These are phyloP conservation scores for Uria aalge DNA, from an alignment of 2,113 vertebrate genomes.

Conservation along the genomic window DNA sequence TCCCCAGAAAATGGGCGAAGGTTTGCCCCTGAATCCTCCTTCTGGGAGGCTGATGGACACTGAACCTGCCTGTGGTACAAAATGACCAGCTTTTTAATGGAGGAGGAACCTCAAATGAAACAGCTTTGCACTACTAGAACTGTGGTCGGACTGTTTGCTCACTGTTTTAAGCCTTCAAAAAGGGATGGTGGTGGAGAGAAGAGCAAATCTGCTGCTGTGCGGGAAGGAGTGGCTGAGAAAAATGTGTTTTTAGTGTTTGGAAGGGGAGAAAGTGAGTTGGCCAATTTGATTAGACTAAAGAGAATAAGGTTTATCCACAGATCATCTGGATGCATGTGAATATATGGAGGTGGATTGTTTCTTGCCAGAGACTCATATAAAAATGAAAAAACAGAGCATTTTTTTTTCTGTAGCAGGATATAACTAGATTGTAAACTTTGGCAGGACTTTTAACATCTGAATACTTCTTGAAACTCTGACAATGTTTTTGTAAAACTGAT, in stretches of 20 bases:
- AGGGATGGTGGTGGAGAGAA: not conserved
- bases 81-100: not conserved
- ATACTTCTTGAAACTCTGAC: slow-evolving; percentile 40
- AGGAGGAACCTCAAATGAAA: not conserved
- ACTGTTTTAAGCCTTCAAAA: not conserved
- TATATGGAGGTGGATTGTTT: slow-evolving; percentile 2
- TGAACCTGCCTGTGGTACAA: not conserved
- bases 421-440: slow-evolving; percentile 57
- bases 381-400: not conserved
- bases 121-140: not conserved
- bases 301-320: not conserved
- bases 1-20: not conserved
- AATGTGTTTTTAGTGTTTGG: not conserved
- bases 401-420: not conserved
- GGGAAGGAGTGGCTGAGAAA: not conserved
- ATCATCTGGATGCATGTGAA: not conserved
- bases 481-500: not conserved
- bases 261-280: not conserved
- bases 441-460: slow-evolving; percentile 25
- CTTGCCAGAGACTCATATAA: slow-evolving; percentile 8
- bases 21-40: not conserved
- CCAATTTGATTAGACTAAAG: not conserved
- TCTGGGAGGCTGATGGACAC: not conserved
- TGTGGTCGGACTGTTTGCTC: not conserved
- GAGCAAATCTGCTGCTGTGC: not conserved